These are phyloP conservation scores for Craseonycteris thonglongyai DNA, from an alignment of 2,113 vertebrate species.

Conservation along the genomic window DNA sequence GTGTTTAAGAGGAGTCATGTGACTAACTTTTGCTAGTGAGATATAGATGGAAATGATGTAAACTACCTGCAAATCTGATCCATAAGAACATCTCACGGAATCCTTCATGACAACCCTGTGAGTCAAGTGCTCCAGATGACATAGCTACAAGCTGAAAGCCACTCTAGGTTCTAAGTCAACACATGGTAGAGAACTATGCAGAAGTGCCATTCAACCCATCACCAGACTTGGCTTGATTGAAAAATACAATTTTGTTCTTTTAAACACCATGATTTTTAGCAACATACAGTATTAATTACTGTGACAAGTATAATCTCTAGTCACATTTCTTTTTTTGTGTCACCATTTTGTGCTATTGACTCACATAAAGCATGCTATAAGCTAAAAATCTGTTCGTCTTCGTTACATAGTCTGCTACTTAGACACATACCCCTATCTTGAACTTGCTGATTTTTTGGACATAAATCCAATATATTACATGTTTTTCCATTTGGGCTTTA, in stretches of 20 bases:
- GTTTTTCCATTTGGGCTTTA: constrained; percentile 6
- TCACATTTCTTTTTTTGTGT: not conserved
- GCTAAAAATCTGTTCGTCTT: not conserved
- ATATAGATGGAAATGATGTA: not conserved
- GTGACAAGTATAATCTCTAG: not conserved
- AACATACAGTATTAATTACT: not conserved
- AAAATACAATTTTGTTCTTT: not conserved
- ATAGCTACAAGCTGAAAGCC: not conserved
- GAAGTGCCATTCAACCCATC: not conserved
- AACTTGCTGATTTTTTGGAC: not conserved
- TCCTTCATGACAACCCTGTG: not conserved
- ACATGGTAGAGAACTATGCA: not conserved
- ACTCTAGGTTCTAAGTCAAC: not conserved
- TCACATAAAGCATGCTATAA: not conserved
- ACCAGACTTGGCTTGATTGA: not conserved
- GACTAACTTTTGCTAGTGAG: not conserved
- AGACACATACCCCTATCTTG: not conserved
- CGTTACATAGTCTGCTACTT: not conserved
- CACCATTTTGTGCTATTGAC: not conserved
- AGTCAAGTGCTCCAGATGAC: not conserved
- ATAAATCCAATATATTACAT: not conserved
- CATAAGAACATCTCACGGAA: not conserved
- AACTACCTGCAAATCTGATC: not conserved
- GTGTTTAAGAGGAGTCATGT: not conserved
- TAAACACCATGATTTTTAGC: not conserved